phyloP scores from a whole-genome alignment of 2,797 vertebrate species.

The Pangasius mekongensis region DNA sequence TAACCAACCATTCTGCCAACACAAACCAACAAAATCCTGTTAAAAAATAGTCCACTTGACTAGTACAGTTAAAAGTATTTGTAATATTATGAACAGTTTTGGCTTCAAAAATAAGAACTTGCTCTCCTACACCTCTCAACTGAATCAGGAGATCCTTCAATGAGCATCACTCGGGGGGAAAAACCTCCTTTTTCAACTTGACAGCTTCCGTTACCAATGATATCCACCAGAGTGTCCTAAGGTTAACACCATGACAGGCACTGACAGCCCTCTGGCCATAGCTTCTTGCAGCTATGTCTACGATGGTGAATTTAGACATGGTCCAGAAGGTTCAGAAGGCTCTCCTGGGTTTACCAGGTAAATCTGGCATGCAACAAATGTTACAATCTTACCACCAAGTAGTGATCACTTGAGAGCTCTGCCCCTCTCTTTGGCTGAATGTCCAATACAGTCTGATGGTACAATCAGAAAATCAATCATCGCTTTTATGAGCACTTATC shows the following conservation, averaged over 20 bases:
- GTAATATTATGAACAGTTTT: not conserved
- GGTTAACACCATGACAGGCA: not conserved
- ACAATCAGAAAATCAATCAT: not conserved
- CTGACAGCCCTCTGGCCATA: not conserved
- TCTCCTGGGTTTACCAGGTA: not conserved
- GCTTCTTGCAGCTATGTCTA: not conserved
- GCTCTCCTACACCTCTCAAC: not conserved
- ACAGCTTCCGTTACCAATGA: not conserved
- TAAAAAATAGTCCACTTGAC: not conserved
- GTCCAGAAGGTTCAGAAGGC: too few relatives aligned
- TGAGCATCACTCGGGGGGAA: not conserved
- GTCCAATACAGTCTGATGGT: not conserved
- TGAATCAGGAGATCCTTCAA: not conserved
- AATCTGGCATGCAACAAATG: not conserved
- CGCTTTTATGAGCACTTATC: not conserved
- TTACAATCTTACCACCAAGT: too few relatives aligned
- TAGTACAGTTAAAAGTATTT: not conserved
- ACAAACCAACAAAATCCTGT: not conserved
- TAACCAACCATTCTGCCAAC: slow-evolving; percentile 64
- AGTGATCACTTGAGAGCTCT: not conserved
- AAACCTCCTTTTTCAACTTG: not conserved
- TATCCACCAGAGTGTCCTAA: not conserved
- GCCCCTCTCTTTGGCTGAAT: not conserved
- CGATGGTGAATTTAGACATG: not conserved
- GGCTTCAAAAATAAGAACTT: not conserved